These are phyloP conservation scores for Bombus haemorrhoidalis DNA, from an alignment of 1,140 invertebrate genomes.

Conservation along the genomic window DNA sequence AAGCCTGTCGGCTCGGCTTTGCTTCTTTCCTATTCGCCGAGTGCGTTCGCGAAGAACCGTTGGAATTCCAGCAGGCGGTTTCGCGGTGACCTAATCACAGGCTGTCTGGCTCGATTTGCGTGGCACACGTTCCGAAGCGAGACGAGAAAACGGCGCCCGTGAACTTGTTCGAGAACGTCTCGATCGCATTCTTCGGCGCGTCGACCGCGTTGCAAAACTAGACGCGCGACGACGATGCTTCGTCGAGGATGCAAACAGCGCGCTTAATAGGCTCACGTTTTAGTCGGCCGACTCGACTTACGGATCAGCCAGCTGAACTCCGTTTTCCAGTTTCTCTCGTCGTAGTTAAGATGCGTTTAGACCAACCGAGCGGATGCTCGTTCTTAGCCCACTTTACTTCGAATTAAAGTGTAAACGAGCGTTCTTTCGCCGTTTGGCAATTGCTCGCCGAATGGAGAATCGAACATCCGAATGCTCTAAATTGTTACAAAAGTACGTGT, in stretches of 20 bases:
- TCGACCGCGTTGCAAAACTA: slow-evolving; percentile 62
- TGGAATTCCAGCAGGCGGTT: slow-evolving; percentile 53
- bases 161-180: slow-evolving; percentile 21
- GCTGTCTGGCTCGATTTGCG: background rate
- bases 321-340: slow-evolving; percentile 9
- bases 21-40: background rate
- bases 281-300: slow-evolving; percentile 32
- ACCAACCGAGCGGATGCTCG: too few species aligned
- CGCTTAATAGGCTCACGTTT: slow-evolving; percentile 55
- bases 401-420: too few species aligned
- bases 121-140: background rate
- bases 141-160: slow-evolving; percentile 19
- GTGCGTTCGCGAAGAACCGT: slow-evolving; percentile 35
- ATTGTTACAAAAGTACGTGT: too few species aligned
- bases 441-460: too few species aligned
- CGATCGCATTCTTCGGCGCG: slow-evolving; percentile 58
- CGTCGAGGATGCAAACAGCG: slow-evolving; percentile 59
- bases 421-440: too few species aligned
- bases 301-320: slow-evolving; percentile 24
- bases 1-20: background rate
- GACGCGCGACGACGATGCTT: slow-evolving; percentile 31
- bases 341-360: background rate
- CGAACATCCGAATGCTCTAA: too few species aligned
- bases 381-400: too few species aligned
- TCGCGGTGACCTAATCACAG: slow-evolving; percentile 52